Percentiles rank a stretch among this genome's conserved stretches.
Conservation (phyloP, 2,797 vertebrate genomes). For the Trachurus trachurus region DNA sequence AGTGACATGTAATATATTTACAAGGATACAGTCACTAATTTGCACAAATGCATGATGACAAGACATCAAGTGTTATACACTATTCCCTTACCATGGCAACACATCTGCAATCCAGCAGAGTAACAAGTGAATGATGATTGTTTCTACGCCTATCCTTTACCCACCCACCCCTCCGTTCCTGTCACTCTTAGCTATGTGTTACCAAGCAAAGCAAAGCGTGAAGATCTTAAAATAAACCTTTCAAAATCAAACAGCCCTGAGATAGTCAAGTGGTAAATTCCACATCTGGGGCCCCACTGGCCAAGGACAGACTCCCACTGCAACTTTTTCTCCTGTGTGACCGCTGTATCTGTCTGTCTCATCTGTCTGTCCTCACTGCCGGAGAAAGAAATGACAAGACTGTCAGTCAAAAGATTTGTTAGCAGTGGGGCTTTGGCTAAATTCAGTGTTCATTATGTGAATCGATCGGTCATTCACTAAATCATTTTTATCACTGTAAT, state of each 20-base stretch:
- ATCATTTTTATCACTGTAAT: neutral
- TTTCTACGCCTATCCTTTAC: conserved; percentile 3
- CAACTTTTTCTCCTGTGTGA: conserved; percentile 1
- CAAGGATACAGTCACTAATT: too few relatives aligned
- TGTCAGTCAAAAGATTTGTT: neutral
- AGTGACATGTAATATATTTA: neutral
- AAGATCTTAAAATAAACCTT: conserved; percentile 52
- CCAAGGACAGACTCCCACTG: conserved; percentile 26
- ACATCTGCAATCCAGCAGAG: neutral
- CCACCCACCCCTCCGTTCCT: conserved; percentile 43
- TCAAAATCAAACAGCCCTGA: conserved; percentile 51
- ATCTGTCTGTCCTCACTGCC: neutral
- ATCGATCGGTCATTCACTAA: neutral
- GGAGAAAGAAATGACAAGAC: neutral
- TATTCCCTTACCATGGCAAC: neutral
- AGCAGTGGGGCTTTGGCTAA: neutral
- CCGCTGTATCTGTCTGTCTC: neutral
- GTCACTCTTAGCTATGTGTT: conserved; percentile 35
- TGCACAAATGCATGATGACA: neutral
- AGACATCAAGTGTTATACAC: neutral
- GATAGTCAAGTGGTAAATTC: conserved; percentile 40
- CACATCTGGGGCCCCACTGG: conserved; percentile 36
- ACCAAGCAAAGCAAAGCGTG: conserved; percentile 16
- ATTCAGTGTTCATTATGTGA: neutral
- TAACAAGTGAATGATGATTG: neutral